These are phyloP conservation scores for Typhlichthys eigenmanni DNA, from an alignment of 2,797 vertebrate species.

Conservation along the genomic window DNA sequence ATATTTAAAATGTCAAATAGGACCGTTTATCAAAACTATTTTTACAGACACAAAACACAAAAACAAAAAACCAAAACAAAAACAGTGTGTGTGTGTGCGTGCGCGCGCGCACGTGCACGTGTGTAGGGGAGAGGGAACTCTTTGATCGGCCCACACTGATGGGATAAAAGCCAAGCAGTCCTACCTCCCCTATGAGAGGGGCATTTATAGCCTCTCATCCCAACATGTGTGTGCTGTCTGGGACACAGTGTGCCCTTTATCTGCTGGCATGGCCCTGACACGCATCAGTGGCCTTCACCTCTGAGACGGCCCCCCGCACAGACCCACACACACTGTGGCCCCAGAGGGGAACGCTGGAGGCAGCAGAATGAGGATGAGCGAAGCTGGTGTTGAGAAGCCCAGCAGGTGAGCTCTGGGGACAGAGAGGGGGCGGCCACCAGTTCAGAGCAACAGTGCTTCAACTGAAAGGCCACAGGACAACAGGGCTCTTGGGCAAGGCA, in stretches of 20 bases:
- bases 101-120: conserved; percentile 8
- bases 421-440: too few relatives aligned
- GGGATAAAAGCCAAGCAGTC: conserved; percentile 29
- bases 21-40: too few relatives aligned
- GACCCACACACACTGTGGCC: too few relatives aligned
- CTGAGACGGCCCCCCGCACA: neutral
- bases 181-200: conserved; percentile 11
- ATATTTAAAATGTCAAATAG: too few relatives aligned
- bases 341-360: conserved; percentile 13
- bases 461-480: too few relatives aligned
- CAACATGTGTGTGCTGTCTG: conserved; percentile 24
- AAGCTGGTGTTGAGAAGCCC: too few relatives aligned
- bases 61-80: too few relatives aligned
- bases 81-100: conserved; percentile 6
- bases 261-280: conserved; percentile 35
- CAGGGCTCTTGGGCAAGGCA: too few relatives aligned
- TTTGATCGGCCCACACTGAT: conserved; percentile 34
- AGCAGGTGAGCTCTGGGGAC: too few relatives aligned
- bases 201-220: conserved; percentile 30
- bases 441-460: too few relatives aligned
- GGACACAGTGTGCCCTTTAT: conserved; percentile 53
- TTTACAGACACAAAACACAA: too few relatives aligned
- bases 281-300: conserved; percentile 50
- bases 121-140: conserved; percentile 2
- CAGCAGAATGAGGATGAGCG: neutral